Evolutionary conservation across 2,888 invertebrate genomes (phyloP).

Genomic region (Petrolisthes cinctipes): DNA sequence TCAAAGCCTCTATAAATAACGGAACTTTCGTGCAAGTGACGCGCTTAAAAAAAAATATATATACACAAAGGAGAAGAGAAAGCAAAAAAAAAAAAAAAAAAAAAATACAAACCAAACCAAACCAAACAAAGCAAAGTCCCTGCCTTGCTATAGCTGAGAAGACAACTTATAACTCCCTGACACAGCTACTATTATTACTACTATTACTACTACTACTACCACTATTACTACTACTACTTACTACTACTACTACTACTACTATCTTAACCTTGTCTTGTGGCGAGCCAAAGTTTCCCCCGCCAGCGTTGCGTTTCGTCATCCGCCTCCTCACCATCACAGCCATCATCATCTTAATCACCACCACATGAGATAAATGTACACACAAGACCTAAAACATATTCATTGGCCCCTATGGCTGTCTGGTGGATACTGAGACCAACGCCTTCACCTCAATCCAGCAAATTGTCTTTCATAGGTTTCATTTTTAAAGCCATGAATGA

Average conservation of each 20-base stretch:
- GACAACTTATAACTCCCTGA: background rate
- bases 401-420: conserved; percentile 64
- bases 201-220: too few relatives aligned
- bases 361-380: conserved; percentile 55
- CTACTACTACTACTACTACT: too few relatives aligned
- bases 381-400: conserved; percentile 50
- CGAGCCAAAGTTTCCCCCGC: conserved; percentile 7
- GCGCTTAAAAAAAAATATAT: conserved; percentile 39
- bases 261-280: too few relatives aligned
- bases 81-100: background rate
- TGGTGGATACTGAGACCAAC: conserved; percentile 12
- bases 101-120: conserved; percentile 2
- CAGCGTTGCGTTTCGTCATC: conserved; percentile 55
- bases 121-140: conserved; percentile 14
- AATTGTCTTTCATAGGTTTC: too few relatives aligned
- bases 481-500: too few relatives aligned
- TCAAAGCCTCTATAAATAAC: conserved; percentile 48
- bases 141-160: conserved; percentile 28
- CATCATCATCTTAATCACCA: conserved; percentile 54
- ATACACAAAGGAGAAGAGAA: background rate
- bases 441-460: too few relatives aligned
- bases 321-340: conserved; percentile 44
- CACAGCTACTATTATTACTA: too few relatives aligned
- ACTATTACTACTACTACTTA: too few relatives aligned
- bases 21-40: conserved; percentile 62